phyloP scores from a whole-genome alignment of 2,113 vertebrate genomes.

The Eupsittula cactorum region DNA sequence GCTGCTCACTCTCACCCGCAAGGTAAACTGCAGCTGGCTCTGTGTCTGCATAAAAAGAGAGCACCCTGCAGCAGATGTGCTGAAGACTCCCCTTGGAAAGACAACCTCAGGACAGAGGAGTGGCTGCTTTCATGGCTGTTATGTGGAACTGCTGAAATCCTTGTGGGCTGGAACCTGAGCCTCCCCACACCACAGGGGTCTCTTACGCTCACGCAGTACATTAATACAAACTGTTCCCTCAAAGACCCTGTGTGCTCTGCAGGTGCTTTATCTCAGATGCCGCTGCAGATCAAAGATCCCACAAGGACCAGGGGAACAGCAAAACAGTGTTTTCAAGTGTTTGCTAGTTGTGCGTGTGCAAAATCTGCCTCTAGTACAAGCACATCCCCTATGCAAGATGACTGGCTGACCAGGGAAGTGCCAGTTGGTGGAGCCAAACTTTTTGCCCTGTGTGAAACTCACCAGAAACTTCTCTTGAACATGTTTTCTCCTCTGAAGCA shows the following conservation, averaged over 20 bases:
- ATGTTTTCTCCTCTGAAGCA: background rate
- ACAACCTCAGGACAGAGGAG: background rate
- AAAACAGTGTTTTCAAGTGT: background rate
- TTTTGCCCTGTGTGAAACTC: background rate
- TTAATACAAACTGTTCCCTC: background rate
- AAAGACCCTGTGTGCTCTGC: accelerated
- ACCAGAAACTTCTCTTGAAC: background rate
- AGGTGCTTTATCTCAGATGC: accelerated
- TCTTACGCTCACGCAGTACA: accelerated
- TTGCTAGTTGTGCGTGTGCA: background rate
- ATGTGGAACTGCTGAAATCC: background rate
- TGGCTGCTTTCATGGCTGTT: background rate
- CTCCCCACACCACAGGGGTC: accelerated
- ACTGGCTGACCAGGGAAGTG: background rate
- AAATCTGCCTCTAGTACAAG: background rate
- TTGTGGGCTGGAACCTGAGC: background rate
- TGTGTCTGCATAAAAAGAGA: background rate
- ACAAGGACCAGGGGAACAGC: background rate
- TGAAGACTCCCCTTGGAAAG: background rate
- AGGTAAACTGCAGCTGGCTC: background rate
- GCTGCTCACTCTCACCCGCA: background rate
- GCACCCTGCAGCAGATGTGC: background rate
- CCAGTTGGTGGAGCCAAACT: background rate
- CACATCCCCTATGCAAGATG: background rate
- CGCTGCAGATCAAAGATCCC: background rate